Evolutionary conservation across 2,113 vertebrate species (phyloP).

Genomic region (Sphyrna mokarran): DNA sequence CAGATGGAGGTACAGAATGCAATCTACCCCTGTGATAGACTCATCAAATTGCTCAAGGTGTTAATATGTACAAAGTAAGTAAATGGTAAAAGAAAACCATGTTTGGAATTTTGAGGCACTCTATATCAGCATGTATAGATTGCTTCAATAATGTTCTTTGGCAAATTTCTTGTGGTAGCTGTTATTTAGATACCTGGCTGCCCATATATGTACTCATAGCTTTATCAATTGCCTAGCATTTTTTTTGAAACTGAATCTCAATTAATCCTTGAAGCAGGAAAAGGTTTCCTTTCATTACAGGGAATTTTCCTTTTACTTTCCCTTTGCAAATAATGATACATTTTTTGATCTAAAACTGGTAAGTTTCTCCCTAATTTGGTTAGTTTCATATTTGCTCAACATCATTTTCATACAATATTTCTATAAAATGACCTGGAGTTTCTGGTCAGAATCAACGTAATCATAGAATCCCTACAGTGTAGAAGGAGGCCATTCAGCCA

Average conservation of each 20-base stretch:
- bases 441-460: no score
- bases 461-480: no score
- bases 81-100: neutral
- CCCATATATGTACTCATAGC: neutral
- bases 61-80: neutral
- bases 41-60: neutral
- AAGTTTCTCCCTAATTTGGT: neutral
- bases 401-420: neutral
- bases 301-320: neutral
- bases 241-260: neutral
- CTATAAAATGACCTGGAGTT: neutral
- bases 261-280: neutral
- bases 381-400: neutral
- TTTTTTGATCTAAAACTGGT: neutral
- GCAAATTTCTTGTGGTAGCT: neutral
- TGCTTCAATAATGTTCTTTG: neutral
- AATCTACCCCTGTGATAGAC: neutral
- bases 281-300: neutral
- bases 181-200: neutral
- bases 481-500: no score
- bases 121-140: neutral
- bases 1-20: no score
- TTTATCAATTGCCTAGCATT: neutral
- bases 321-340: neutral
- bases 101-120: neutral